Evolutionary conservation across 2,113 vertebrate species (phyloP).

Genomic region (Zapornia atra): DNA sequence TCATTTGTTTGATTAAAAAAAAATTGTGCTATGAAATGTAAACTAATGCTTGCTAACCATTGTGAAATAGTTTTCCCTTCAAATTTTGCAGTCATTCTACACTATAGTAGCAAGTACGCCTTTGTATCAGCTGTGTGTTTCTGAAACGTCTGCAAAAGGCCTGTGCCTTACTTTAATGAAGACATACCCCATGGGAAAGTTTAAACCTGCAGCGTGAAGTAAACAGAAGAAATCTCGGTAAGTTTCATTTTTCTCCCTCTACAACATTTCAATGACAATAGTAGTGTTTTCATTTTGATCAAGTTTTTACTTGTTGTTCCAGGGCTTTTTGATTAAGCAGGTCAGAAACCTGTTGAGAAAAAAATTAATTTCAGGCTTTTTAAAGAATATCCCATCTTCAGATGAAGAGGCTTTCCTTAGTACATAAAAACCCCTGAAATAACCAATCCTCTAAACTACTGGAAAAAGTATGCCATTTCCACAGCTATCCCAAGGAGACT

Average conservation of each 20-base stretch:
- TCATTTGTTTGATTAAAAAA: background rate
- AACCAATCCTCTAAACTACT: background rate
- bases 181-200: background rate
- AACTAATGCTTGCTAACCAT: background rate
- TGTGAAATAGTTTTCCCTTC: background rate
- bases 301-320: background rate
- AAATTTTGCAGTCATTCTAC: background rate
- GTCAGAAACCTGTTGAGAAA: background rate
- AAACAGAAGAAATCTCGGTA: background rate
- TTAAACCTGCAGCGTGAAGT: background rate
- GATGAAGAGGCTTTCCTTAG: background rate
- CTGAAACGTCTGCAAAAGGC: background rate
- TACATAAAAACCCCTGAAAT: background rate
- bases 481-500: background rate
- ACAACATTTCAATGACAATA: background rate
- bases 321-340: background rate
- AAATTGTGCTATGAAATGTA: background rate
- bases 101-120: background rate
- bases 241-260: background rate
- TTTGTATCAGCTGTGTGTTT: background rate
- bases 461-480: background rate
- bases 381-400: background rate
- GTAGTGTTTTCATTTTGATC: constrained; percentile 13
- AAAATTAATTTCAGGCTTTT: background rate
- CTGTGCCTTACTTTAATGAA: background rate